These are phyloP conservation scores for Xylocopa sonorina DNA, from an alignment of 1,140 invertebrate genomes.

Conservation along the genomic window DNA sequence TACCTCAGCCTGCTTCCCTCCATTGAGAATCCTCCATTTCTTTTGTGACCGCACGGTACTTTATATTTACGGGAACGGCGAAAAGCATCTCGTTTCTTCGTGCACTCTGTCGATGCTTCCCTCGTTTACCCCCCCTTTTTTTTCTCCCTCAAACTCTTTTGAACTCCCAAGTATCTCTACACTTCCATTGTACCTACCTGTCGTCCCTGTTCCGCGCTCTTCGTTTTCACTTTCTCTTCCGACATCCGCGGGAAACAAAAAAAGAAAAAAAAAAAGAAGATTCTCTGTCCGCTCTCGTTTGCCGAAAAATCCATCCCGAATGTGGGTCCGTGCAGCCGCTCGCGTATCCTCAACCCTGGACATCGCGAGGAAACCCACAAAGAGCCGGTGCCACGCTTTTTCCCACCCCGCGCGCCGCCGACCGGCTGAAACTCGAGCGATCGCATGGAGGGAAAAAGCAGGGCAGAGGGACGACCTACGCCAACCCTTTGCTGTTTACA, in stretches of 20 bases:
- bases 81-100: conserved; percentile 21
- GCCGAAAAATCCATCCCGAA: neutral
- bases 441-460: conserved; percentile 36
- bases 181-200: conserved; percentile 17
- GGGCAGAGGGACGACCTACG: conserved; percentile 67
- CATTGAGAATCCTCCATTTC: conserved; percentile 23
- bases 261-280: neutral
- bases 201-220: neutral
- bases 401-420: neutral
- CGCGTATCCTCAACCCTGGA: conserved; percentile 18
- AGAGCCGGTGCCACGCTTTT: neutral
- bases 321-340: conserved; percentile 1
- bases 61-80: conserved; percentile 20
- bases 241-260: neutral
- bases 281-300: neutral
- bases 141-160: conserved; percentile 1
- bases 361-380: neutral
- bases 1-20: conserved; percentile 4
- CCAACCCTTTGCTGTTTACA: conserved; percentile 73
- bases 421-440: conserved; percentile 11
- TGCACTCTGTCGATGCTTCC: conserved; percentile 7
- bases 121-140: conserved; percentile 10
- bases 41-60: conserved; percentile 15
- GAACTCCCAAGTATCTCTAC: conserved; percentile 5
- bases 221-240: conserved; percentile 12